phyloP scores from a whole-genome alignment of 2,888 invertebrate species.

The Uropetala carovei region DNA sequence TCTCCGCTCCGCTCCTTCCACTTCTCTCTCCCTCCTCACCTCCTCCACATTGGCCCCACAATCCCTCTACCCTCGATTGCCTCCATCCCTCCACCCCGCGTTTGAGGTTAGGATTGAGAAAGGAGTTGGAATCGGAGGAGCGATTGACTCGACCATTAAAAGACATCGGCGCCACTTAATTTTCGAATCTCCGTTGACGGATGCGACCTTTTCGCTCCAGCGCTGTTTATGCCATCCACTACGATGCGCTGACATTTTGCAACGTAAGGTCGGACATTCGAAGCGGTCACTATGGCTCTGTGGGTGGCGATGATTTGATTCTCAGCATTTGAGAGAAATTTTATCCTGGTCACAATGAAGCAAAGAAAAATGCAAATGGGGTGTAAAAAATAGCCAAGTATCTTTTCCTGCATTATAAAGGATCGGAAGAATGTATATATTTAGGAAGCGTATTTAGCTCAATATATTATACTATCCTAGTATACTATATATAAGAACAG shows the following conservation, averaged over 20 bases:
- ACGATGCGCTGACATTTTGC: neutral
- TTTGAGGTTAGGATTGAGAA: neutral
- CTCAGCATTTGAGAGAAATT: too few species aligned
- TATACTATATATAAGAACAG: too few species aligned
- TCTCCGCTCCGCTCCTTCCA: too few species aligned
- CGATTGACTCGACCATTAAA: neutral
- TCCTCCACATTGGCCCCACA: neutral
- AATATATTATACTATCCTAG: too few species aligned
- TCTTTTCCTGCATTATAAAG: too few species aligned
- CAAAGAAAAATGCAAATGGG: too few species aligned
- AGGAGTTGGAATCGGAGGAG: neutral
- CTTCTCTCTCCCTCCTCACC: neutral
- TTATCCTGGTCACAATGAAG: too few species aligned
- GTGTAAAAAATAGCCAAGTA: too few species aligned
- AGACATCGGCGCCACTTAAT: neutral
- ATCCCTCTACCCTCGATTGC: neutral
- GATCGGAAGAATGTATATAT: too few species aligned
- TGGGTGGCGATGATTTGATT: too few species aligned
- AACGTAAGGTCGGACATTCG: neutral
- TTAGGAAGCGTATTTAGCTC: too few species aligned
- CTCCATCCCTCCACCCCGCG: neutral
- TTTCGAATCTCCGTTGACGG: neutral
- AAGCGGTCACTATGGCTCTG: too few species aligned
- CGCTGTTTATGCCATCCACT: neutral
- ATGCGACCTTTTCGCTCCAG: neutral